Evolutionary conservation across 2,113 vertebrate genomes (phyloP), one percentile per base, ranked within the genome.

Genomic region (Ophthalmolycus amberensis): DNA sequence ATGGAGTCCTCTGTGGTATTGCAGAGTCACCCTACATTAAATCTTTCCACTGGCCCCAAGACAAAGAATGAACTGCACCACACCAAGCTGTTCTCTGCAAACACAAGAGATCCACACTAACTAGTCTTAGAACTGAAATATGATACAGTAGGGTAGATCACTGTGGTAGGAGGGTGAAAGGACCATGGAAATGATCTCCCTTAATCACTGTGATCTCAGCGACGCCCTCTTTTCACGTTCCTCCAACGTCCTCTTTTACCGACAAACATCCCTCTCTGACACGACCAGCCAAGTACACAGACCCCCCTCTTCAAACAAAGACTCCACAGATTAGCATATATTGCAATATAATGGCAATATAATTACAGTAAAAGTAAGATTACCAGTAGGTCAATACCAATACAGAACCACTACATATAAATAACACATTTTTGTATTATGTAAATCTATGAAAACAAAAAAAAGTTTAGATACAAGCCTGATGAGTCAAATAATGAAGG

Each of bases 321-420:
- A 93, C 93, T 88, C 88, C 86, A 92, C 91, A 54, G 78, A 91
- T 92, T 84, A 91, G 80, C 82, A 90, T 92, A 91, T 95, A 95
- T 92, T 94, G 92, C 93, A 93, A 92, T 92, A 91, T 88, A 90
- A 94, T 90, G 70, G 91, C 92, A 92, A 94, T 89, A 90, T 83
- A 88, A 79, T 87, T 92, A 95, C 90, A 94, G 93, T 90, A 85
- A 94, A 94, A 94, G 85, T 82, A 95, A 93, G 88, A 91, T 89
- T 91, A 90, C 71, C 88, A 92, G 81, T 85, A 91, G 79, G 87
- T 88, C 89, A 93, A 93, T 94, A 95, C 77, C 89, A 93, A 94
- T 94, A 95, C 94, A 89, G 88, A 94, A 94, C 91, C 94, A 92
- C 92, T 94, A 95, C 92, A 92, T 89, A 94, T 89, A 94, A 95